Evolutionary conservation across 1,140 invertebrate species (phyloP).

Genomic region (Cherax quadricarinatus): DNA sequence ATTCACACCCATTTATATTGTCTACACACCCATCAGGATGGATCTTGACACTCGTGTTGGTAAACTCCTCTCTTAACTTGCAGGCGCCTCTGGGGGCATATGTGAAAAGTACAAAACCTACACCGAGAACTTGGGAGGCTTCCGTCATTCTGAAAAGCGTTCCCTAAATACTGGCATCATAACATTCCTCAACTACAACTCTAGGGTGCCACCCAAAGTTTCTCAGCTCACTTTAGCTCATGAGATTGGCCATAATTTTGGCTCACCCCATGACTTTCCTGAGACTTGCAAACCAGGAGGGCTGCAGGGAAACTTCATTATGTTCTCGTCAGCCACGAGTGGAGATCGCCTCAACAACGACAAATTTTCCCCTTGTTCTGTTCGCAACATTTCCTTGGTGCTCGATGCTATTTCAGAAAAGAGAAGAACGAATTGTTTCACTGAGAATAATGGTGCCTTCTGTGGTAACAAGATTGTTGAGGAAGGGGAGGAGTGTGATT

Average conservation of each 20-base stretch:
- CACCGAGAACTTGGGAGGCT: slow-evolving; percentile 94
- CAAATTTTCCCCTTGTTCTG: slow-evolving; percentile 94
- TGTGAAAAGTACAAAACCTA: slow-evolving; percentile 99
- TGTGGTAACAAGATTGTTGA: slow-evolving; percentile 99
- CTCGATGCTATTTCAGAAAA: slow-evolving; percentile 93
- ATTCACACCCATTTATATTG: too few relatives aligned
- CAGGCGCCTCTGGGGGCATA: slow-evolving; percentile 97
- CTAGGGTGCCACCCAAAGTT: slow-evolving; percentile 95
- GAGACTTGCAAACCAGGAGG: slow-evolving; percentile 93
- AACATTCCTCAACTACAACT: slow-evolving; percentile 99
- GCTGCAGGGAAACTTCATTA: slow-evolving; percentile 92
- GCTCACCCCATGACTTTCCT: slow-evolving; percentile 97
- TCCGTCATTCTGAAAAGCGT: slow-evolving; percentile 94
- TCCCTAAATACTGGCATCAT: slow-evolving; percentile 99
- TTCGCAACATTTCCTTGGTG: slow-evolving; percentile 96
- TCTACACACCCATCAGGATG: too few relatives aligned
- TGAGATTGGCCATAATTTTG: slow-evolving; percentile 99
- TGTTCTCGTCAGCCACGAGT: slow-evolving; percentile 97
- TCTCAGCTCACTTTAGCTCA: slow-evolving; percentile 98
- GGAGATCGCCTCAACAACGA: slow-evolving; percentile 96
- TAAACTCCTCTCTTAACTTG: slow-evolving; percentile 29
- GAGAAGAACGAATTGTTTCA: slow-evolving; percentile 97
- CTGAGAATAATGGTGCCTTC: slow-evolving; percentile 91
- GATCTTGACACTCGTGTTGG: too few relatives aligned
- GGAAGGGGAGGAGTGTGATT: slow-evolving; percentile 98